Conservation (phyloP, 2,113 vertebrate genomes). For the Nothocercus nigrocapillus region DNA sequence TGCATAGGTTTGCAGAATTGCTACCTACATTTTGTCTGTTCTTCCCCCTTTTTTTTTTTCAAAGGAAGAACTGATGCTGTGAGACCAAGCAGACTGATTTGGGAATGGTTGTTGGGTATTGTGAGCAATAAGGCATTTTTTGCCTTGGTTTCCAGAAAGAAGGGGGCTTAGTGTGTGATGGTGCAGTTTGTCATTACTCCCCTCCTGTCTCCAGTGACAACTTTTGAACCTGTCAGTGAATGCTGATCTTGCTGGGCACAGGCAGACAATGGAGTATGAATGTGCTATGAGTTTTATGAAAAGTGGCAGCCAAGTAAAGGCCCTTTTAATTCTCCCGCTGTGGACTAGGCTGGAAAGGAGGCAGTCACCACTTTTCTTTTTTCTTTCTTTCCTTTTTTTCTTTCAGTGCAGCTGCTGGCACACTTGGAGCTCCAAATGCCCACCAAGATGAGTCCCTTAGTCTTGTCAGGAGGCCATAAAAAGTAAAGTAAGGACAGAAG, state of each 20-base stretch:
- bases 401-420: not conserved
- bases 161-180: accelerated
- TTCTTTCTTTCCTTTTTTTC: not conserved
- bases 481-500: not conserved
- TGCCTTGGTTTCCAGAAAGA: not conserved
- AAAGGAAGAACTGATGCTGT: not conserved
- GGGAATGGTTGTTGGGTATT: not conserved
- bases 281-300: not conserved
- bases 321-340: not conserved
- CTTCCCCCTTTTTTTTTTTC: not conserved
- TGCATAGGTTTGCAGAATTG: not conserved
- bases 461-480: not conserved
- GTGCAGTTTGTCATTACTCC: not conserved
- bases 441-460: not conserved
- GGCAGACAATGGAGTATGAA: not conserved
- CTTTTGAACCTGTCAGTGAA: not conserved
- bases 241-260: not conserved
- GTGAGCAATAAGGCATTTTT: not conserved
- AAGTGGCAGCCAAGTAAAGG: not conserved
- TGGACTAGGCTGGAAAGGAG: not conserved
- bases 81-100: not conserved
- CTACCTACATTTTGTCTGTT: not conserved
- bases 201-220: not conserved
- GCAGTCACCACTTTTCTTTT: not conserved
- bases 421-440: not conserved